Evolutionary conservation across 2,888 invertebrate genomes (phyloP), one percentile per base, ranked within the genome.

Genomic region (Chymomyza caudatula): DNA sequence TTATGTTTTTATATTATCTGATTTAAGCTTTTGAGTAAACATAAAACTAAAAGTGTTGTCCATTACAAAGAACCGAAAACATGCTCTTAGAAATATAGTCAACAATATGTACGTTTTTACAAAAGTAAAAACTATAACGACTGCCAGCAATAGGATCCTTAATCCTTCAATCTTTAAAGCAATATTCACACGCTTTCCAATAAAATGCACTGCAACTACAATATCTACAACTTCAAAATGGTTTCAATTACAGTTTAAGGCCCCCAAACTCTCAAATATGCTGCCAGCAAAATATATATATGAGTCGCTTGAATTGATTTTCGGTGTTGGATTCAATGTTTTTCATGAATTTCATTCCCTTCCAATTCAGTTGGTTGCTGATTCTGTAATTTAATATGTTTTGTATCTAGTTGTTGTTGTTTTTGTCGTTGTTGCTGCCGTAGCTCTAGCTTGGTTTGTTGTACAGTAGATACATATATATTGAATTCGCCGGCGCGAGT

Each of bases 301-400:
- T 3, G 11, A 37, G 2, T 37, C 29, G 29, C 29, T 55, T 55
- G 13, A 53, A 20, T 25, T 29, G 17, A 4, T 43, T 52, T 20
- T 52, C n/a, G 17, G 20, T 19, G 13, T 52, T 52, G n/a, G 20
- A 22, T 52, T n/a, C 52, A 19, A 52, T 56, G 20, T 19, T 56
- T 56, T 25, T n/a, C 54, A 29, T 8, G 23, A 54, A 54, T 29
- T 25, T n/a, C 56, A 15, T 37, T 56, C 43, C 19, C 49, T 61
- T 58, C 52, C 42, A 55, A 17, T 63, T 60, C 47, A 52, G 13
- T 63, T 67, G 67, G 59, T 58, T 44, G 60, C 55, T 67, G 70
- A 60, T 60, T 63, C 69, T 64, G 73, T 73, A 76, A 81, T 76
- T 74, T 74, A 78, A 81, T 82, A 78, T 73, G 71, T 57, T 67